Percentiles rank a stretch among this genome's conserved stretches.
Conservation (phyloP, 2,113 vertebrate species). For the Eublepharis macularius region DNA sequence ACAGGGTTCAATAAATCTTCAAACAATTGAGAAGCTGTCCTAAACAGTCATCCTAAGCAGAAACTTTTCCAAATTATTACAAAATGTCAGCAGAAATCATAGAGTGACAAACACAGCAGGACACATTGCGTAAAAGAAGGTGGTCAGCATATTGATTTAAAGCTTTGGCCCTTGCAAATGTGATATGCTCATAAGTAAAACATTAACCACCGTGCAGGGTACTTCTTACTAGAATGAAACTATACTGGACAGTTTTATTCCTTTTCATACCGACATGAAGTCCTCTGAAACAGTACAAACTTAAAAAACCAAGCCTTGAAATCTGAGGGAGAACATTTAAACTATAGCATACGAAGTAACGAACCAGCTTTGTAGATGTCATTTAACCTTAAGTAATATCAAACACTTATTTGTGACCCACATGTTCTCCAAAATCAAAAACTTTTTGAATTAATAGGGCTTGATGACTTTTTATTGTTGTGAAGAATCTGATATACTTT, state of each 20-base stretch:
- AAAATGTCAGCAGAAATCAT: neutral
- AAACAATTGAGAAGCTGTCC: neutral
- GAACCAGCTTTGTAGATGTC: neutral
- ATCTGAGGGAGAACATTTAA: neutral
- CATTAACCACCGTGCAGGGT: slow-evolving; percentile 41
- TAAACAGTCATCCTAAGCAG: neutral
- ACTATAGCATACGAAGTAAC: neutral
- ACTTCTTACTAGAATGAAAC: neutral
- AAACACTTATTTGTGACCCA: neutral
- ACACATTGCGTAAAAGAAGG: slow-evolving; percentile 23
- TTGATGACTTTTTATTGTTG: no score
- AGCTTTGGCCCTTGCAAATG: slow-evolving; percentile 49
- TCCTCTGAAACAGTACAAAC: no score
- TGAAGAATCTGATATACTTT: no score
- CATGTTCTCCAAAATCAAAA: neutral
- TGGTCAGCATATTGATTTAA: slow-evolving; percentile 57
- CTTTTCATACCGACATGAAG: neutral
- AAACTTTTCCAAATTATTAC: neutral
- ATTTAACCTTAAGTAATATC: neutral
- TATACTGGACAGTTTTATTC: neutral
- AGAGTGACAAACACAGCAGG: neutral
- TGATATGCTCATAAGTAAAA: slow-evolving; percentile 32
- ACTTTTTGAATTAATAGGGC: neutral
- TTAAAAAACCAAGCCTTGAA: neutral
- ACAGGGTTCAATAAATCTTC: neutral